phyloP scores from a whole-genome alignment of 2,113 vertebrate species.

The Bolborhynchus lineola region DNA sequence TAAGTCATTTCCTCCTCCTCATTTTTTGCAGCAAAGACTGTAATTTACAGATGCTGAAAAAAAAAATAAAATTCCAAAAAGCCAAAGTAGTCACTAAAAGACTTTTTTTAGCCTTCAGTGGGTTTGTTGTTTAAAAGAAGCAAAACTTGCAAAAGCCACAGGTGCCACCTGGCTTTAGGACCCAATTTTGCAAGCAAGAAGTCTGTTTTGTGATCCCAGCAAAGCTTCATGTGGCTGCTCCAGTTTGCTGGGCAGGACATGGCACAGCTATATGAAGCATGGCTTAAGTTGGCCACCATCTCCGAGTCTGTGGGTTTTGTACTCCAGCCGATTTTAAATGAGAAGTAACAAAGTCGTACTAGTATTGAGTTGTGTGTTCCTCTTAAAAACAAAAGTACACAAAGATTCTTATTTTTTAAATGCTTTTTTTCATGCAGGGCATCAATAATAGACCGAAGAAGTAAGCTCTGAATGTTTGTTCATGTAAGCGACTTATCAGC shows the following conservation, averaged over 20 bases:
- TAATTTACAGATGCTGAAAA: not conserved
- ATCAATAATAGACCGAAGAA: not conserved
- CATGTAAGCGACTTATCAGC: not conserved
- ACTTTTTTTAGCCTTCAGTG: not conserved
- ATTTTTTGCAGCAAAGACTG: not conserved
- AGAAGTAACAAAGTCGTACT: not conserved
- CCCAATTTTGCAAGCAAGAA: not conserved
- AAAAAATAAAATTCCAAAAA: not conserved
- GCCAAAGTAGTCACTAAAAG: not conserved
- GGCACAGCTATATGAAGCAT: not conserved
- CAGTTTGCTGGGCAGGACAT: not conserved
- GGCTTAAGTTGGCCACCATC: not conserved
- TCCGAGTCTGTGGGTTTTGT: not conserved
- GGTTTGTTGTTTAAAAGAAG: not conserved
- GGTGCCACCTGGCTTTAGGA: not conserved
- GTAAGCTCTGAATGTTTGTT: not conserved
- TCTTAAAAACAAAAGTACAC: not conserved
- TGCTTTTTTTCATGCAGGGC: not conserved
- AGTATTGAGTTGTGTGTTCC: not conserved
- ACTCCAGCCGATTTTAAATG: not conserved
- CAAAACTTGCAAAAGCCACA: not conserved
- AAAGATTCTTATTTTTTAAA: not conserved
- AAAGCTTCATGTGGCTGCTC: rapidly evolving
- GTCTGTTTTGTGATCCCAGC: not conserved
- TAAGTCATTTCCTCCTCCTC: not conserved